phyloP scores from a whole-genome alignment of 2,113 vertebrate genomes.

The Poicephalus meyeri region DNA sequence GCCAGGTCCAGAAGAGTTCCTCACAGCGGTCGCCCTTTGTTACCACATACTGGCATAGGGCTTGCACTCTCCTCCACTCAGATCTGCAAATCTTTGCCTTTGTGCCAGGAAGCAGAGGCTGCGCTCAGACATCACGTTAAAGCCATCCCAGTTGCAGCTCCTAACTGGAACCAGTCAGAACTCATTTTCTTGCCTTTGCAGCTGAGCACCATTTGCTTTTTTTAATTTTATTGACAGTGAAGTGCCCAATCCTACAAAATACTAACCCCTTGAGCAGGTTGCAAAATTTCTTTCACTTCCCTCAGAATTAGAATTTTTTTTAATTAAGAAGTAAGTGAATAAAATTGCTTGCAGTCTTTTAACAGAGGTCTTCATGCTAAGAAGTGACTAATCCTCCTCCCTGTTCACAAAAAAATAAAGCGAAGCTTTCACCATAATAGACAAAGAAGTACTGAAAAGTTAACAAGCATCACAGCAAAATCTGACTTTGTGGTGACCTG shows the following conservation, averaged over 20 bases:
- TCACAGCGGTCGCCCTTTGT: neutral
- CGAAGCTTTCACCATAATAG: neutral
- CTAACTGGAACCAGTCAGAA: neutral
- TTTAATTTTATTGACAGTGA: neutral
- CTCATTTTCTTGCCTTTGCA: neutral
- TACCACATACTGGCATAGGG: neutral
- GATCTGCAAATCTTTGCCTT: neutral
- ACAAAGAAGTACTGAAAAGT: neutral
- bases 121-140: neutral
- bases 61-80: neutral
- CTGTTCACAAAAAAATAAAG: neutral
- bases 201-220: neutral
- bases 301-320: neutral
- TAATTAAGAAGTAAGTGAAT: neutral
- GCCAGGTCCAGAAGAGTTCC: accelerated
- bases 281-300: neutral
- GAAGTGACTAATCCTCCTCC: neutral
- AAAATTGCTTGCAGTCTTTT: neutral
- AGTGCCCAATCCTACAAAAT: neutral
- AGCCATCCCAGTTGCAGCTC: neutral
- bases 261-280: neutral
- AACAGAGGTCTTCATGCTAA: neutral
- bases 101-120: neutral
- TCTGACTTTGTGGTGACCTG: neutral
- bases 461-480: neutral